phyloP scores from a whole-genome alignment of 2,888 invertebrate species.

The Sceliomorpha sp. region DNA sequence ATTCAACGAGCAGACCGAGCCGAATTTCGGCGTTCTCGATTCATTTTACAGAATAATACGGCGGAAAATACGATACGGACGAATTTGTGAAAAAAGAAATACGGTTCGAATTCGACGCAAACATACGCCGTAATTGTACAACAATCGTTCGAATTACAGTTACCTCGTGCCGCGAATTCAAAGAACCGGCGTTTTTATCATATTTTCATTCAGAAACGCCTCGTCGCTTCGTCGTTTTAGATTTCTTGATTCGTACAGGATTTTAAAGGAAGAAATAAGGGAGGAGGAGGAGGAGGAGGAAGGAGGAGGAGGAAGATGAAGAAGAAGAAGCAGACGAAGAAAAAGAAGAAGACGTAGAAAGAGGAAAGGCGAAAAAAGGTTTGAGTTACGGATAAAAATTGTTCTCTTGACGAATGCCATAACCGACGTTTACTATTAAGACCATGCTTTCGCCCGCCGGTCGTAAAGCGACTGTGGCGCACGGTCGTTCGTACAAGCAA shows the following conservation, averaged over 20 bases:
- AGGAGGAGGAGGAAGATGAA: too few species aligned
- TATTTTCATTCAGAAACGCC: not conserved
- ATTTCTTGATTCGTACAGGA: conserved; percentile 17
- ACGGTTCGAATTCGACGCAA: too few species aligned
- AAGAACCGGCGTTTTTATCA: too few species aligned
- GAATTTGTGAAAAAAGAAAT: too few species aligned
- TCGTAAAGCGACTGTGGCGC: conserved; percentile 60
- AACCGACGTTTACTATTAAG: conserved; percentile 61
- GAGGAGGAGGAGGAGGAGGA: conserved; percentile 17
- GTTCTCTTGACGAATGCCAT: conserved; percentile 48
- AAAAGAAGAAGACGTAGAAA: conserved; percentile 10
- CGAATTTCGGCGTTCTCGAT: too few species aligned
- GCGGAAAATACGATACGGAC: too few species aligned
- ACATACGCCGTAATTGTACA: too few species aligned
- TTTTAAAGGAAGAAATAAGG: not conserved
- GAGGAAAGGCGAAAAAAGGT: conserved; percentile 21
- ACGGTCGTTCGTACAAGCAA: conserved; percentile 58
- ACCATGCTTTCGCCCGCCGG: conserved; percentile 55
- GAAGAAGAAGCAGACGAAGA: conserved; percentile 8
- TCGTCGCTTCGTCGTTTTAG: conserved; percentile 17
- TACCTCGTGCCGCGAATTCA: too few species aligned
- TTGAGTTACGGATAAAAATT: conserved; percentile 33
- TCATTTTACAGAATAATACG: too few species aligned
- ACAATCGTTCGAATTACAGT: too few species aligned
- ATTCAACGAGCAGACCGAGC: too few species aligned